Conservation (phyloP, 2,113 vertebrate species). For the Pampusana beccarii region DNA sequence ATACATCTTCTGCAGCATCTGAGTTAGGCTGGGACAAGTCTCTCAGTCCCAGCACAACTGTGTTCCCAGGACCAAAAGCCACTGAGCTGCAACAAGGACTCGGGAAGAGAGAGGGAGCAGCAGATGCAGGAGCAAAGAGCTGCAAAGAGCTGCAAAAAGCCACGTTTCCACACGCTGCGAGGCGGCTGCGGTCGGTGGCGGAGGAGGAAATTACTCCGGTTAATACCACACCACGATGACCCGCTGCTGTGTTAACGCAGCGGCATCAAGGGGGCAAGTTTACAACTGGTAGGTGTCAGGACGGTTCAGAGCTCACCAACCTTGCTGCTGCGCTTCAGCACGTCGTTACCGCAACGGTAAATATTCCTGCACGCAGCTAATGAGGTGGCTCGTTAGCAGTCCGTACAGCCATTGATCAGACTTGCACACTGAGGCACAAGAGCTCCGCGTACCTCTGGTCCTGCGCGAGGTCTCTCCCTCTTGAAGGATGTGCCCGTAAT, state of each 20-base stretch:
- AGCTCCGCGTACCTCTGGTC: accelerated
- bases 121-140: accelerated
- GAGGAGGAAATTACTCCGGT: not conserved
- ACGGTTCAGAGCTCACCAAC: not conserved
- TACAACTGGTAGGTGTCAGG: not conserved
- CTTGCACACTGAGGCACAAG: not conserved
- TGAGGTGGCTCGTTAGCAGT: not conserved
- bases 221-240: not conserved
- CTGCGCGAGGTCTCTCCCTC: not conserved
- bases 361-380: not conserved
- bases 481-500: not conserved
- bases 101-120: not conserved
- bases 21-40: not conserved
- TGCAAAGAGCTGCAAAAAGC: not conserved
- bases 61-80: not conserved
- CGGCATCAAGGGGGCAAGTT: not conserved
- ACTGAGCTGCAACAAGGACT: not conserved
- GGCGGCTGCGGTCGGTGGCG: not conserved
- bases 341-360: not conserved
- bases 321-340: not conserved
- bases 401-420: not conserved
- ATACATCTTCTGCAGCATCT: not conserved
- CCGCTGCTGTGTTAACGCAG: not conserved
- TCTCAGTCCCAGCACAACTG: not conserved
- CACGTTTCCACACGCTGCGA: not conserved